Evolutionary conservation across 2,113 vertebrate genomes (phyloP), one percentile per base, ranked within the genome.

Genomic region (Cepphus grylle): DNA sequence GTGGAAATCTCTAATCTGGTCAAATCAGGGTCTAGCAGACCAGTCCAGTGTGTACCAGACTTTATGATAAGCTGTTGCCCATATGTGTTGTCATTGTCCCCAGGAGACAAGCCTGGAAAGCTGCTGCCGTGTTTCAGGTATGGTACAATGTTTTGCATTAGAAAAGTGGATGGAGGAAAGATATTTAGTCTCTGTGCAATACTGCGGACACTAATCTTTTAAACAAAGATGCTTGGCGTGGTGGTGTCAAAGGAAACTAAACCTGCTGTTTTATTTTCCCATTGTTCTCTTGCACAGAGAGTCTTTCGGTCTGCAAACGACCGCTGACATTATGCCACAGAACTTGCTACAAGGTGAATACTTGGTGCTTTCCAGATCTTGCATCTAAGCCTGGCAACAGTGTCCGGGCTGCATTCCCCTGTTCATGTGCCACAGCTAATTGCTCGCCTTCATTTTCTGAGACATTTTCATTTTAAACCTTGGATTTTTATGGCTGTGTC

Each of bases 1-100:
- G 69, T 81, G 77, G 77, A 95, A 84, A 76, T 36, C 86, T 81
- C 56, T 95, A 92, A 95, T 97, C 95, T 92, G 83, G 56, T 82
- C 47, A 62, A 79, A 86, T 89, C 72, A 38, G 72, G n/a, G 72
- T 82, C 70, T 89, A 91, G 61, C 73, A 78, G 80, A 74, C 30
- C 61, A 83, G 90, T 93, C 74, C 63, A 67, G 55, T 86, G 16
- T 52, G 82, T 90, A 81, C 72, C 69, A 95, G 86, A 88, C 50
- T 81, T 92, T 50, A 43, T 61, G 90, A 80, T 96, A 97, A 96
- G 45, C 92, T 93, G 90, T 92, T 96, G 94, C 72, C 90, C 94
- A 86, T 93, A 84, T 96, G 86, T 84, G 82, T 86, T 92, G 90
- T 96, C 92, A 78, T 59, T 96, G 92, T 92, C 73, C 86, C 88